phyloP scores from a whole-genome alignment of 2,797 vertebrate genomes.

The Gallirallus australis region DNA sequence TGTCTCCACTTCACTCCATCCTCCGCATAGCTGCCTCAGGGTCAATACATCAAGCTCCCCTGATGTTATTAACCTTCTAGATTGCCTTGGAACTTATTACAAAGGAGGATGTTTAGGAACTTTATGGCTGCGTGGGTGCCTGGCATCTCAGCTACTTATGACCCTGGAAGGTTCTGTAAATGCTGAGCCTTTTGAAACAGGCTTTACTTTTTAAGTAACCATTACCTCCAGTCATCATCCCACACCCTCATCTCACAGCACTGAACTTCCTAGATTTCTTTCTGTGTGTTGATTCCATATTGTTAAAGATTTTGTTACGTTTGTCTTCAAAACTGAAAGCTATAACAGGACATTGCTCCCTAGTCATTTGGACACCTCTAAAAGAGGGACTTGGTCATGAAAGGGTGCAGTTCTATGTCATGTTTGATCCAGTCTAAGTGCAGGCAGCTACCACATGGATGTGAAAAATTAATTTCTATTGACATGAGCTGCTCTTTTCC shows the following conservation, averaged over 20 bases:
- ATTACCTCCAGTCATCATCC: no score
- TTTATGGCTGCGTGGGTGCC: no score
- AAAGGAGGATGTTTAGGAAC: no score
- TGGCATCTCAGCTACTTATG: no score
- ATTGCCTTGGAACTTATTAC: no score
- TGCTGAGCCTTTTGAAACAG: no score
- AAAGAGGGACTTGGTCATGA: not conserved
- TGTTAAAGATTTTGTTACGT: not conserved
- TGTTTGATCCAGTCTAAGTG: not conserved
- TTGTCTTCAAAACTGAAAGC: not conserved
- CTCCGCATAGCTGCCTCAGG: no score
- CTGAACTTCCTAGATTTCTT: not conserved
- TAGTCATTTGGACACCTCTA: not conserved
- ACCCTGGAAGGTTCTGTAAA: no score
- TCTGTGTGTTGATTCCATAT: not conserved
- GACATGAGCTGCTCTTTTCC: not conserved
- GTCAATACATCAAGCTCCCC: no score
- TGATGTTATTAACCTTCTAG: no score
- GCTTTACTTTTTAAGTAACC: no score
- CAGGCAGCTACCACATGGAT: not conserved
- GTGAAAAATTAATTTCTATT: not conserved
- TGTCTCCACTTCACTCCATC: no score
- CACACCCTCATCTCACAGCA: not conserved
- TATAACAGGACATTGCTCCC: accelerated
- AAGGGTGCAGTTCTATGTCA: not conserved